Evolutionary conservation across 2,113 vertebrate genomes (phyloP).

Genomic region (Cariama cristata): DNA sequence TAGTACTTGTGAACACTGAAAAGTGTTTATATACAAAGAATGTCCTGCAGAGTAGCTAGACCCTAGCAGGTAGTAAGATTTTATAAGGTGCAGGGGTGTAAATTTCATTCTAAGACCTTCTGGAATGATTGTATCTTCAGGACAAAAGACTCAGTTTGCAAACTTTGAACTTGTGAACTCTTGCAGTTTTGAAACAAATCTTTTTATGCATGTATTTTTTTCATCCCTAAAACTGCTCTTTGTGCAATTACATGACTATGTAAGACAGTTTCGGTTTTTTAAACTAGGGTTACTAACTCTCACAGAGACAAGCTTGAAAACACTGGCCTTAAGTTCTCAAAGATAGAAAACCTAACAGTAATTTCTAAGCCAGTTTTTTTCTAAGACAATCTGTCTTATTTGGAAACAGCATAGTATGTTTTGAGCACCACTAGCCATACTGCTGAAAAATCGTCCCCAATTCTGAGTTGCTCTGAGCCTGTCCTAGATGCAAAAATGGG

Average conservation of each 20-base stretch:
- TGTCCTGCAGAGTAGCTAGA: not conserved
- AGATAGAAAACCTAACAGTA: not conserved
- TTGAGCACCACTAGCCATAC: not conserved
- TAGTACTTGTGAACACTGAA: not conserved
- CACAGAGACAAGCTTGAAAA: not conserved
- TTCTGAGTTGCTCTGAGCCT: not conserved
- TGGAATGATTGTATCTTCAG: not conserved
- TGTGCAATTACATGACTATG: not conserved
- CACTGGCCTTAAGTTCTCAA: not conserved
- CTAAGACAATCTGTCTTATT: not conserved
- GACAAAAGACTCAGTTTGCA: not conserved
- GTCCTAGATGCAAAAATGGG: not conserved
- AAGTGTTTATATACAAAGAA: not conserved
- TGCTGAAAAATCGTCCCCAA: not conserved
- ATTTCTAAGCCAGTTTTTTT: not conserved
- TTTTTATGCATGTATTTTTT: not conserved
- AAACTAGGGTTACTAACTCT: not conserved
- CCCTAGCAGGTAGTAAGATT: not conserved
- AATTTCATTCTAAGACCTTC: not conserved
- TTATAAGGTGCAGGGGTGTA: not conserved
- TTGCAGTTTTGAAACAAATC: not conserved
- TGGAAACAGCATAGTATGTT: not conserved
- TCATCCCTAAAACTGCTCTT: not conserved
- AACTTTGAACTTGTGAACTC: not conserved
- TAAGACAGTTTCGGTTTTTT: not conserved